These are phyloP conservation scores for Sinosuthora webbiana DNA, from an alignment of 2,113 vertebrate genomes.

Conservation along the genomic window DNA sequence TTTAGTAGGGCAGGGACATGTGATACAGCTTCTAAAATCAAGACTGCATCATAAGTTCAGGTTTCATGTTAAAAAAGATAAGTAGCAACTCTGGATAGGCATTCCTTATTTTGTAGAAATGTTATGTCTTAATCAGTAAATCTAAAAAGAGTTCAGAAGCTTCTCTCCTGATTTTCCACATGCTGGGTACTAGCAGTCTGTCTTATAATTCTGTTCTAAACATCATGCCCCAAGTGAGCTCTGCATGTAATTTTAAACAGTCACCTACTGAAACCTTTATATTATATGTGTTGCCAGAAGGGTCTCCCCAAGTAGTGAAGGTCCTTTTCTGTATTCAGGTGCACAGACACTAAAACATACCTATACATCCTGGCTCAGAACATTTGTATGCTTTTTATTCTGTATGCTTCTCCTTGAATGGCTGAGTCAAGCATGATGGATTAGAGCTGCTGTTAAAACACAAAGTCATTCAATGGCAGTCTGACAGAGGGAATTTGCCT, in stretches of 20 bases:
- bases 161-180: not conserved
- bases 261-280: not conserved
- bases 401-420: not conserved
- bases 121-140: not conserved
- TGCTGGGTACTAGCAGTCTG: not conserved
- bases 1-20: not conserved
- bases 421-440: not conserved
- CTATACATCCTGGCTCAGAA: not conserved
- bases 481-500: slow-evolving; percentile 17
- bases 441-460: not conserved
- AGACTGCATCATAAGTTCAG: not conserved
- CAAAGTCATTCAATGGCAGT: slow-evolving; percentile 32
- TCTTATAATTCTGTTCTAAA: not conserved
- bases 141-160: not conserved
- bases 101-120: not conserved
- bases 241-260: not conserved
- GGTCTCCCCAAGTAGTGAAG: not conserved
- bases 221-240: not conserved
- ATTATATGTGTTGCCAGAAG: not conserved
- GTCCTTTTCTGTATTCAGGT: not conserved
- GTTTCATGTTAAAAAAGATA: not conserved
- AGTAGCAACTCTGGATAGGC: not conserved
- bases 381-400: not conserved
- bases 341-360: not conserved
- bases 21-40: not conserved